phyloP scores from a whole-genome alignment of 2,797 vertebrate genomes.

The Orestias chungarensis region DNA sequence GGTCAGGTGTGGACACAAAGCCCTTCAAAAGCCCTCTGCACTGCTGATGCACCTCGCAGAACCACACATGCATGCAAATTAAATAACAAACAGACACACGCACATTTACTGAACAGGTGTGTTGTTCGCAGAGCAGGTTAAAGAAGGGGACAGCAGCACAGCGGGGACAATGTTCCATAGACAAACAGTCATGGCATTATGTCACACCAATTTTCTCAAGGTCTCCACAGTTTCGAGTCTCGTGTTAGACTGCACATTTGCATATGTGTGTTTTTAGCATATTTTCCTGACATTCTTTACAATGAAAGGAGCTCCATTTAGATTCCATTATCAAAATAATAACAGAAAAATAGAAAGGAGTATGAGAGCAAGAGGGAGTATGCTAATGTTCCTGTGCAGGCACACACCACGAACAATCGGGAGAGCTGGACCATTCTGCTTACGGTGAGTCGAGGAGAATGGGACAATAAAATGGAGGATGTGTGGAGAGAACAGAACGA shows the following conservation, averaged over 20 bases:
- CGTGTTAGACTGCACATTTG: conserved; percentile 21
- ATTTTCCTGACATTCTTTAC: conserved; percentile 71
- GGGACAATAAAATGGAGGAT: conserved; percentile 61
- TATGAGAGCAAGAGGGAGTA: conserved; percentile 28
- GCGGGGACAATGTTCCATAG: conserved; percentile 47
- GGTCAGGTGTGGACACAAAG: conserved; percentile 47
- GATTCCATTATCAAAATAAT: conserved; percentile 52
- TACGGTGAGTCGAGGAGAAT: conserved; percentile 45
- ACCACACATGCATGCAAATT: conserved; percentile 27
- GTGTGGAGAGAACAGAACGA: conserved; percentile 52
- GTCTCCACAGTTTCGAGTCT: conserved; percentile 31
- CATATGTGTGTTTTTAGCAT: conserved; percentile 33
- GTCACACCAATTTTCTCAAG: conserved; percentile 46
- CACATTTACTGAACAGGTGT: conserved; percentile 13
- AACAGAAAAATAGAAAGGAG: conserved; percentile 31
- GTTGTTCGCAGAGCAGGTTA: conserved; percentile 24
- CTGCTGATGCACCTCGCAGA: conserved; percentile 28
- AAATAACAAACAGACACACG: conserved; percentile 31
- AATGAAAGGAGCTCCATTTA: conserved; percentile 54
- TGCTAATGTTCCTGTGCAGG: conserved; percentile 59
- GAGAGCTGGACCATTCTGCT: conserved; percentile 32
- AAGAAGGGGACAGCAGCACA: conserved; percentile 21
- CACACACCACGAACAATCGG: conserved; percentile 50
- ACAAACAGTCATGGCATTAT: conserved; percentile 61
- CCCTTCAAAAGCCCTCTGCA: conserved; percentile 58